Percentiles rank a stretch among this genome's conserved stretches.
Conservation (phyloP, 2,113 vertebrate species). For the Hiodon alosoides region DNA sequence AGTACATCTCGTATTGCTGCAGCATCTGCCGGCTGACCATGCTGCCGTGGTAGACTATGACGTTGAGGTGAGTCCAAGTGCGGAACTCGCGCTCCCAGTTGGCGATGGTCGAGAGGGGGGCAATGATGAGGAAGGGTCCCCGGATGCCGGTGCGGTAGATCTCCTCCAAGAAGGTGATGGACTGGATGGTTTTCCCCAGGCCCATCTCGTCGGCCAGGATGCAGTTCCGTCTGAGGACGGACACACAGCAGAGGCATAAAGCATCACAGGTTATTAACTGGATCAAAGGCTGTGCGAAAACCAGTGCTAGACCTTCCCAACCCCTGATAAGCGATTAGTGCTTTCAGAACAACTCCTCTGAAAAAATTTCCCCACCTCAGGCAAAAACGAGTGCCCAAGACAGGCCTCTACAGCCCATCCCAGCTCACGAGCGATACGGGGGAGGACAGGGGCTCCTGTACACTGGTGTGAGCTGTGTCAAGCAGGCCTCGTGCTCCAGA, state of each 20-base stretch:
- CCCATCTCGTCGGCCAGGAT: conserved; percentile 99
- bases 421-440: not conserved
- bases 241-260: not conserved
- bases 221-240: conserved; percentile 81
- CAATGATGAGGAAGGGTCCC: conserved; percentile 92
- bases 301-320: no score
- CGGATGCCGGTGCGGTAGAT: conserved; percentile 81
- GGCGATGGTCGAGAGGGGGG: conserved; percentile 93
- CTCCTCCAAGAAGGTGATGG: conserved; percentile 94
- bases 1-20: conserved; percentile 98
- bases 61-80: conserved; percentile 90
- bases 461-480: conserved; percentile 21
- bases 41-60: conserved; percentile 95
- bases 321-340: no score
- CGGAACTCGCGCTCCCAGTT: conserved; percentile 98
- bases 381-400: no score
- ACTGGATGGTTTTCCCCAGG: conserved; percentile 97
- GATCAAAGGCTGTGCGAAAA: no score
- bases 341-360: no score
- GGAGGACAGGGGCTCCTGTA: not conserved
- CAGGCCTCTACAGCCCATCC: no score
- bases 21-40: conserved; percentile 98
- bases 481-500: not conserved
- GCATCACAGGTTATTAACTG: not conserved
- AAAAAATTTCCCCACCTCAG: not conserved